Conservation (phyloP, 2,113 vertebrate species). For the Microtus montanus region DNA sequence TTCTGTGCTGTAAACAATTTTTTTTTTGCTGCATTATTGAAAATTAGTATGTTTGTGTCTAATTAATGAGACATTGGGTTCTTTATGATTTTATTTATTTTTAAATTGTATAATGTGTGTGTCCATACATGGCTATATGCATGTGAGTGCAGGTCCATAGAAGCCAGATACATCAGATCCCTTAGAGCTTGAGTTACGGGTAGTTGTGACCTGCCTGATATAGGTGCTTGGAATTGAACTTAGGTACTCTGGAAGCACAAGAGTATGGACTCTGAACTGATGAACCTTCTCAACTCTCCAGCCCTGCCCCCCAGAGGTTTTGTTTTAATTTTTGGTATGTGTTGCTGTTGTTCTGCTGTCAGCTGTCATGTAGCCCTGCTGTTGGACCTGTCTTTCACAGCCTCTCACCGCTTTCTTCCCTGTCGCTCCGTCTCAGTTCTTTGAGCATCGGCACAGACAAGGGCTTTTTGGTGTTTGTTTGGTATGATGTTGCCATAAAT, state of each 20-base stretch:
- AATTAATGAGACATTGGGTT: not conserved
- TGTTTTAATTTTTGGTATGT: not conserved
- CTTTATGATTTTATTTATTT: not conserved
- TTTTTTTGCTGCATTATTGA: not conserved
- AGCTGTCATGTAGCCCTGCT: not conserved
- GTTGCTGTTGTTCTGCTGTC: not conserved
- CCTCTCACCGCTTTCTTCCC: not conserved
- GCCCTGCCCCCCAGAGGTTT: not conserved
- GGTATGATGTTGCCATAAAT: not conserved
- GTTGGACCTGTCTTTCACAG: not conserved
- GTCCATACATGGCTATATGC: not conserved
- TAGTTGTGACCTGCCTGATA: not conserved
- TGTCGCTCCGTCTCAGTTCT: not conserved
- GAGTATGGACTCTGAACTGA: not conserved
- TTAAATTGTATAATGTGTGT: no score
- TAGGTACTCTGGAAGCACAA: not conserved
- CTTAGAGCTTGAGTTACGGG: not conserved
- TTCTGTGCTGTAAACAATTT: slow-evolving; percentile 30
- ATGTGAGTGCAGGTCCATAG: no score
- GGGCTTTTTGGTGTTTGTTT: not conserved
- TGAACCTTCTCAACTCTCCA: not conserved
- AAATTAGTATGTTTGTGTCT: not conserved
- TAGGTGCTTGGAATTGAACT: not conserved
- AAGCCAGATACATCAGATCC: not conserved
- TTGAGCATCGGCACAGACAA: not conserved